Base-by-base conservation (phyloP, 1,140 invertebrate species). In the Trypoxylus dichotomus region DNA sequence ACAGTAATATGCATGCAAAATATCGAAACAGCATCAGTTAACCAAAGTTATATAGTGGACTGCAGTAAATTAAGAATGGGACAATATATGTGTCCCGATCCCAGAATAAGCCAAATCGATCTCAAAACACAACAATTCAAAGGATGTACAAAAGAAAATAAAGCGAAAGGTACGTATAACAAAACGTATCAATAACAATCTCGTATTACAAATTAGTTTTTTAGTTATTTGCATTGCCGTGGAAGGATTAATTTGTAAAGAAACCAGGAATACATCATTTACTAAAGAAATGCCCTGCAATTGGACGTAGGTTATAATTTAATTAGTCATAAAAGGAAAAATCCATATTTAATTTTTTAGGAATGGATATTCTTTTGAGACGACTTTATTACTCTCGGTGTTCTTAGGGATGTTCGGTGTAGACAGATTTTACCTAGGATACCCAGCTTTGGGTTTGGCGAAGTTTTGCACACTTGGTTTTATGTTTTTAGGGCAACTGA, bases 361-460 rank as follows among this genome's bases (percentile, higher is more conserved):
- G 72, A 98, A 97, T 91, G 96, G 96, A 72, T 97, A 97, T 85
- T 95, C 94, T 0, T 94, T 97, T 87, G 96, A 98, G 86, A 97
- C 95, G 63, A 92, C 97, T 0, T 86, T 99, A 72, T 85, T 99
- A 15, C 88, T 99, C 0, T 99, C 97, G 1, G 94, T 99, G 63
- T 99, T 99, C 84, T 87, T 96, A 63, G 97, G 97, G 29, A 97
- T 98, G 95, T 97, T 99, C 89, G 98, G 98, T n/a, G 90, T 95
- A 15, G 98, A 99, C 86, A 89, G 98, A 79, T 98, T 99, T 87
- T 99, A 99, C 85, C 88, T 99, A 2, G 98, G 98, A 19, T 99
- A 99, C 87, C 95, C 96, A 72, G 97, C 96, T 24, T 91, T 99
- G 79, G 97, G 97, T 1, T 87, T 99, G 68, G 90, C 98, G 7